Conservation (phyloP, 2,797 vertebrate genomes). For the Sebastes hubbsi region DNA sequence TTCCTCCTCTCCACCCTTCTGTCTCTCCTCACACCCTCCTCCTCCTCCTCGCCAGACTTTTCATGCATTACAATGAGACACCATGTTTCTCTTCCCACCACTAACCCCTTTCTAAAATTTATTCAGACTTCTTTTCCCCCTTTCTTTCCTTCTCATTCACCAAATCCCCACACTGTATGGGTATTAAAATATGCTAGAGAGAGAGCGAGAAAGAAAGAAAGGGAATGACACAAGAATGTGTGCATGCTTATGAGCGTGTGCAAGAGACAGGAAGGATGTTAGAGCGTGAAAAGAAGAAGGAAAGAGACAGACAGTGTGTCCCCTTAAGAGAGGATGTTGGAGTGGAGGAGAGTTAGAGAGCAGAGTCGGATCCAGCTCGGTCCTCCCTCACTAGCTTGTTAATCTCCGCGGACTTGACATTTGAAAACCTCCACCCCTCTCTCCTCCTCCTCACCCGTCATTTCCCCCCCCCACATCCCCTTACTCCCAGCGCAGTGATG, state of each 20-base stretch:
- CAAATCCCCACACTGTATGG: constrained; percentile 62
- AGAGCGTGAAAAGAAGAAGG: constrained; percentile 12
- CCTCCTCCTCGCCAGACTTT: constrained; percentile 48
- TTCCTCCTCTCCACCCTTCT: not conserved
- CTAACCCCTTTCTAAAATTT: constrained; percentile 59
- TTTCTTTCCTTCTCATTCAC: constrained; percentile 51
- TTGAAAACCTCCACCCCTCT: constrained; percentile 63
- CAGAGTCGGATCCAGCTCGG: constrained; percentile 31
- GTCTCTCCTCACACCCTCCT: constrained; percentile 20
- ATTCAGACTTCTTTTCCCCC: constrained; percentile 39
- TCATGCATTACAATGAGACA: constrained; percentile 75
- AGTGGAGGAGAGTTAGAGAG: constrained; percentile 14
- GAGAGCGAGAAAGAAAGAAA: constrained; percentile 1
- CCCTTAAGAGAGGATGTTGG: constrained; percentile 30
- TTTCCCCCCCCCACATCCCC: not conserved
- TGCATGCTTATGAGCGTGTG: constrained; percentile 31
- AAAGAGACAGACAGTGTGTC: not conserved
- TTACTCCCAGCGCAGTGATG: constrained; percentile 51
- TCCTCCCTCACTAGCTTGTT: constrained; percentile 59
- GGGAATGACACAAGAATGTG: constrained; percentile 31
- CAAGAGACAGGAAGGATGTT: constrained; percentile 31
- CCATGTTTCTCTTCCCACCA: constrained; percentile 59
- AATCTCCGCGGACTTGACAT: constrained; percentile 77
- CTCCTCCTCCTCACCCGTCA: constrained; percentile 7
- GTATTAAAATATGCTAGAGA: constrained; percentile 58